Conservation (phyloP, 2,888 invertebrate genomes). For the Rhagonycha lutea region DNA sequence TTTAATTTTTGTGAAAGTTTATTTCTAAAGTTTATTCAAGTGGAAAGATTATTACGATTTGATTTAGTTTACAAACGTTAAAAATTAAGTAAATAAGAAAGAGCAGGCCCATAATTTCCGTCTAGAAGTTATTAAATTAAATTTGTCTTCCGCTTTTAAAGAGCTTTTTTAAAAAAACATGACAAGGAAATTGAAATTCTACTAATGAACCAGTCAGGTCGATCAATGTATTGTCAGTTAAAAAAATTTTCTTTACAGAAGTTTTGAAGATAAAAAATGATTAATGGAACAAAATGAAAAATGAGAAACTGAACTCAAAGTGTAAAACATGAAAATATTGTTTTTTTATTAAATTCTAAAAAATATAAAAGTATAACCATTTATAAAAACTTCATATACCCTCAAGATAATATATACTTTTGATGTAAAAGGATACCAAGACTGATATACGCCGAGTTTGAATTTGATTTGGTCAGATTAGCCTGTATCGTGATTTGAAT, state of each 20-base stretch:
- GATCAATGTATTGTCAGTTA: neutral
- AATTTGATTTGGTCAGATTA: neutral
- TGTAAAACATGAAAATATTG: neutral
- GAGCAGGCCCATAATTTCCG: neutral
- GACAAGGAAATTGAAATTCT: neutral
- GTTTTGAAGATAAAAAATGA: neutral
- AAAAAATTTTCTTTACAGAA: neutral
- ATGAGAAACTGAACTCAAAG: neutral
- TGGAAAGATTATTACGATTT: neutral
- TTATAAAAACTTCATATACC: neutral
- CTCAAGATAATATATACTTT: neutral
- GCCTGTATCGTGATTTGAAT: too few relatives aligned
- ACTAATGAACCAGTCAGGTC: neutral
- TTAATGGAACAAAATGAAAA: neutral
- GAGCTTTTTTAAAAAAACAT: neutral
- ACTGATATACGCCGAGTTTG: neutral
- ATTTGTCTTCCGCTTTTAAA: neutral
- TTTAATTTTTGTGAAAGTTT: neutral
- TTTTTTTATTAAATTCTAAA: neutral
- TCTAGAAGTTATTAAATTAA: neutral
- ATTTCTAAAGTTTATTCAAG: neutral
- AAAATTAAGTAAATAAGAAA: neutral
- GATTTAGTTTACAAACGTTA: neutral
- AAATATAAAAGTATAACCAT: neutral
- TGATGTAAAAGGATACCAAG: neutral